Evolutionary conservation across 2,888 invertebrate species (phyloP).

Genomic region (Gibbula magus): DNA sequence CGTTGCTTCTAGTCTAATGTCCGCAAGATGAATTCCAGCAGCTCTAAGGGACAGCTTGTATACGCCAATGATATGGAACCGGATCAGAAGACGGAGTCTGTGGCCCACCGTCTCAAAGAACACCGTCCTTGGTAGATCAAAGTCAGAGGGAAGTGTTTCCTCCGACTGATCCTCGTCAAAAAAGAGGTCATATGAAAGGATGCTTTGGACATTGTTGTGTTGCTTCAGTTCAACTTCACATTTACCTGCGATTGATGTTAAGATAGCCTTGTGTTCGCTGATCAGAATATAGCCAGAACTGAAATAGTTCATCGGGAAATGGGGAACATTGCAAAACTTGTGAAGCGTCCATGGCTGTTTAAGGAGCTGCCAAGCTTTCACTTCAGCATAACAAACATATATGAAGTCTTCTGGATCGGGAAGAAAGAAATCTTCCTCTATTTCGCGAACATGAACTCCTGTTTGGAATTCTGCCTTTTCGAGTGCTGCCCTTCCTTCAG

Average conservation of each 20-base stretch:
- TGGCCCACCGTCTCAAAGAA: slow-evolving; percentile 28
- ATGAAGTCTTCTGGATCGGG: slow-evolving; percentile 46
- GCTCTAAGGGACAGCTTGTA: neutral
- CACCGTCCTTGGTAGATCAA: slow-evolving; percentile 29
- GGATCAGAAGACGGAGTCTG: slow-evolving; percentile 30
- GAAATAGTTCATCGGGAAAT: slow-evolving; percentile 38
- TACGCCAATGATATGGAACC: slow-evolving; percentile 30
- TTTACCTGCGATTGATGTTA: slow-evolving; percentile 34
- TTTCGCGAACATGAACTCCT: slow-evolving; percentile 24
- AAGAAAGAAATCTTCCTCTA: slow-evolving; percentile 44
- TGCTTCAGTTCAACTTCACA: slow-evolving; percentile 35
- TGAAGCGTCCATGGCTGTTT: slow-evolving; percentile 33
- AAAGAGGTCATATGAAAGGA: slow-evolving; percentile 41
- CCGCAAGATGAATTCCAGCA: neutral
- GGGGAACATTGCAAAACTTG: slow-evolving; percentile 35
- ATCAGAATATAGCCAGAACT: slow-evolving; percentile 32
- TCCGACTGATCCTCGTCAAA: slow-evolving; percentile 26
- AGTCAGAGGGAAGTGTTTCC: slow-evolving; percentile 1
- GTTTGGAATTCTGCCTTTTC: neutral
- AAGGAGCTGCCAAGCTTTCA: slow-evolving; percentile 45
- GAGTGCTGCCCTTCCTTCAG: slow-evolving; percentile 16
- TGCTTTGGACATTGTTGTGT: slow-evolving; percentile 14
- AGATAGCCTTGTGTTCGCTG: slow-evolving; percentile 37
- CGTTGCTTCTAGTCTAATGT: slow-evolving; percentile 41
- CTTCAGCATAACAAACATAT: slow-evolving; percentile 43